Evolutionary conservation across 2,888 invertebrate species (phyloP).

Genomic region (Drosophila pseudotalamancana): DNA sequence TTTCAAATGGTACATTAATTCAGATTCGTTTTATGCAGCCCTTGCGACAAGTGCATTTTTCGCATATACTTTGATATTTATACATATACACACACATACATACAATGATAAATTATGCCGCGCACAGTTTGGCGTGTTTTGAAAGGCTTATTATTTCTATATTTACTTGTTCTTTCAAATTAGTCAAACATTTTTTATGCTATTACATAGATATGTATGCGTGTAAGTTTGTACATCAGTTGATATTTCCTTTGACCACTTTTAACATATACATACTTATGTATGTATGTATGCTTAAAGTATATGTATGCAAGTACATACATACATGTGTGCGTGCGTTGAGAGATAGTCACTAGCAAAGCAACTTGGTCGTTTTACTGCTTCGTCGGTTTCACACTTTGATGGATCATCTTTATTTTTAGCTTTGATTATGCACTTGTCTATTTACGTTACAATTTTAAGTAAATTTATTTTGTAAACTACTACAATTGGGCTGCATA

Average conservation of each 20-base stretch:
- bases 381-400: conserved; percentile 52
- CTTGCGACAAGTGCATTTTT: conserved; percentile 53
- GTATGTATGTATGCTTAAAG: conserved; percentile 56
- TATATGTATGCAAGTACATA: conserved; percentile 62
- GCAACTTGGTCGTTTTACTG: conserved; percentile 69
- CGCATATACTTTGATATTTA: conserved; percentile 41
- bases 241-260: conserved; percentile 57
- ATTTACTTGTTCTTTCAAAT: neutral
- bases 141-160: conserved; percentile 8
- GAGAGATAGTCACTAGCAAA: conserved; percentile 64
- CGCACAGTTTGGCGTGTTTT: conserved; percentile 41
- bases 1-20: conserved; percentile 2
- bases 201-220: conserved; percentile 18
- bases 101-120: conserved; percentile 57
- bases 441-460: conserved; percentile 62
- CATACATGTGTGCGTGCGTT: conserved; percentile 64
- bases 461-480: conserved; percentile 57
- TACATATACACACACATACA: conserved; percentile 44
- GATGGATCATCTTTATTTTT: conserved; percentile 59
- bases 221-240: conserved; percentile 42
- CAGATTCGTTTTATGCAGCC: conserved; percentile 38
- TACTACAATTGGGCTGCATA: conserved; percentile 70
- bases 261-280: conserved; percentile 55
- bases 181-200: conserved; percentile 9
- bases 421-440: conserved; percentile 62